These are phyloP conservation scores for Cebus imitator DNA, from an alignment of 2,113 vertebrate species.

Conservation along the genomic window DNA sequence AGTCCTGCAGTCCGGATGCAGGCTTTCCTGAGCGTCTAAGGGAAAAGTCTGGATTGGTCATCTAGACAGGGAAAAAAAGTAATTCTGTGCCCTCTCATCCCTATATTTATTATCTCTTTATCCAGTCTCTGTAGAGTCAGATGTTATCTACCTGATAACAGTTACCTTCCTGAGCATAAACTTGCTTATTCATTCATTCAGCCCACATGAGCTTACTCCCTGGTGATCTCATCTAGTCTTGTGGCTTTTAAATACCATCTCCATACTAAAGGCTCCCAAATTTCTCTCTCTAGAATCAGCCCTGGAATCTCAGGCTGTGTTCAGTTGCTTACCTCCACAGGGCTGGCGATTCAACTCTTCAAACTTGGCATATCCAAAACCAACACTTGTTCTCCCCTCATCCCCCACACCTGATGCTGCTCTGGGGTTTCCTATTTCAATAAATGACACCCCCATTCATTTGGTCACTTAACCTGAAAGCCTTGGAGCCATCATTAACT, in stretches of 20 bases:
- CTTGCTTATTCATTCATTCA: conserved; percentile 43
- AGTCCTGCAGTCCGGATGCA: conserved; percentile 37
- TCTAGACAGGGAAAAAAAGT: conserved; percentile 61
- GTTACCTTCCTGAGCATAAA: conserved; percentile 15
- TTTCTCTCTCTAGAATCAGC: conserved; percentile 10
- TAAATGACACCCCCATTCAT: not conserved
- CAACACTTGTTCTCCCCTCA: not conserved
- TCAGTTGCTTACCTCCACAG: not conserved
- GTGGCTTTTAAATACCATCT: conserved; percentile 44
- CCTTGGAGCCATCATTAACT: not conserved
- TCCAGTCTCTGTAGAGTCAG: not conserved
- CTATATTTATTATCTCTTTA: not conserved
- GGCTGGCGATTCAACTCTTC: not conserved
- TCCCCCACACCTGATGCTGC: not conserved
- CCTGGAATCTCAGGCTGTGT: not conserved
- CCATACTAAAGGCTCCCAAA: not conserved
- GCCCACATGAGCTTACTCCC: not conserved
- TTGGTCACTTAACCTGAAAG: not conserved
- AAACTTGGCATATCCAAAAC: not conserved
- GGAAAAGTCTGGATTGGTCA: conserved; percentile 10
- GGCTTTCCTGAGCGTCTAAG: not conserved
- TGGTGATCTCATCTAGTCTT: conserved; percentile 20
- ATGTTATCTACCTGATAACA: conserved; percentile 69
- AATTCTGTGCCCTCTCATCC: not conserved
- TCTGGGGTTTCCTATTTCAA: not conserved